Base-by-base conservation (phyloP, 2,888 invertebrate species). In the Dryococelus australis region DNA sequence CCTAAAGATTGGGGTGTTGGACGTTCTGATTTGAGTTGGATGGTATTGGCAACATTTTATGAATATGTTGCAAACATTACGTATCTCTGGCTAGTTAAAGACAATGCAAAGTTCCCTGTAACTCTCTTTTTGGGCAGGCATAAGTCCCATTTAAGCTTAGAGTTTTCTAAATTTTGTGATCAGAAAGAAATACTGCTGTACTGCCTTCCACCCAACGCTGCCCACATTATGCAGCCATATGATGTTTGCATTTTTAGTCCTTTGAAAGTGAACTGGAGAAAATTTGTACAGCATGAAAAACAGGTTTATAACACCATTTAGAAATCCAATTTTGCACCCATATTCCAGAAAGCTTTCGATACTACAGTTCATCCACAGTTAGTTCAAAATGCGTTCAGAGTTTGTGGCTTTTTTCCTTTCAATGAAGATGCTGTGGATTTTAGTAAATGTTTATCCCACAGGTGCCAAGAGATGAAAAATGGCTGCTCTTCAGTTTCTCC, bases 1-100 rank as follows among this genome's bases (percentile, higher is more conserved):
- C 81, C 81, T 81, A 26, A 81, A 27, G 81, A 81, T 8, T 81
- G 81, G 81, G 81, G 81, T 81, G 27, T 81, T 81, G n/a, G 81
- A 35, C 27, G 27, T 35, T 35, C 81, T 35, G 81, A 81, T 35
- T 81, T 27, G 35, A 10, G 81, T 81, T 81, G 81, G 81, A 35
- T 81, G 35, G 81, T 81, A 35, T 81, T 26, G 6, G 35, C 28
- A 8, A 81, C 81, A 81, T 81, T 81, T 35, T 81, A 35, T 81
- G 81, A 81, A 81, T 81, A 81, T 35, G 35, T 81, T 5, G 28
- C 81, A 81, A 81, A 81, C 35, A 27, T 81, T 81, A 81, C 26
- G 81, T 81, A 81, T 81, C 81, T 26, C 35, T 81, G 81, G 81
- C 20, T 81, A 26, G 35, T 81, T 35, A 81, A 81, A 81, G 12